A percentile compares a stretch with the other conserved stretches of the same genome.
phyloP scores from a whole-genome alignment of 2,888 invertebrate species.

The Digitonthophagus gazella region DNA sequence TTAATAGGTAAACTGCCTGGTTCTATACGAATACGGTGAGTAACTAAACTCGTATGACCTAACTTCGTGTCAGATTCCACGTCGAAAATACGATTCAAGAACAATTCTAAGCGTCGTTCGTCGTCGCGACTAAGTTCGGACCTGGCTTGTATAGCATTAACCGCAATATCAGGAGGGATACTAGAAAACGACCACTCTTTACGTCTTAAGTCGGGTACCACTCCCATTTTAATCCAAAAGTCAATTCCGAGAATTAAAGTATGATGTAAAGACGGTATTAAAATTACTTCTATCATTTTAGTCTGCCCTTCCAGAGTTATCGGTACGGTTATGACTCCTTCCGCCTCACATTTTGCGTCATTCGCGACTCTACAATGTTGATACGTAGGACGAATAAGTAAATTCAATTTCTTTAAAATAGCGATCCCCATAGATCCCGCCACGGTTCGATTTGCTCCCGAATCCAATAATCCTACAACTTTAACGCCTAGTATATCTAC shows the following conservation, averaged over 20 bases:
- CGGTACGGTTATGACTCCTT: slow-evolving; percentile 1
- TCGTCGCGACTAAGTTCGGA: background rate
- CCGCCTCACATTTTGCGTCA: background rate
- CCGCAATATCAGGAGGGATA: background rate
- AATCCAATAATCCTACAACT: slow-evolving; percentile 20
- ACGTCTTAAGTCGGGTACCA: slow-evolving; percentile 14
- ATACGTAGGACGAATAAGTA: background rate
- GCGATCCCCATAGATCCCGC: background rate
- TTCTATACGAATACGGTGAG: slow-evolving; percentile 2
- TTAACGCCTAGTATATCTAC: slow-evolving; percentile 4
- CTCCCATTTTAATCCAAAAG: slow-evolving; percentile 18
- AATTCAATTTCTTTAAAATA: background rate
- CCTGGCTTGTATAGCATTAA: background rate
- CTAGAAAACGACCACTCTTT: slow-evolving; percentile 1
- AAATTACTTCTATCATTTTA: slow-evolving; percentile 2
- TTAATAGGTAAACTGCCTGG: slow-evolving; percentile 16
- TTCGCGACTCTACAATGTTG: slow-evolving; percentile 1
- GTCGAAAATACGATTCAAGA: background rate
- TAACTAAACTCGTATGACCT: slow-evolving; percentile 11
- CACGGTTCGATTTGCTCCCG: slow-evolving; percentile 20
- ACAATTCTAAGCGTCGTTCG: background rate
- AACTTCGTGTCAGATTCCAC: background rate
- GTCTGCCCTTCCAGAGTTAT: background rate
- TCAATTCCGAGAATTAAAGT: slow-evolving; percentile 18
- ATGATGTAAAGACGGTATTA: slow-evolving; percentile 2